Evolutionary conservation across 23 tunicate species (phyloP), one percentile per base, ranked within the genome.

Genomic region (Trididemnum nubilum): DNA sequence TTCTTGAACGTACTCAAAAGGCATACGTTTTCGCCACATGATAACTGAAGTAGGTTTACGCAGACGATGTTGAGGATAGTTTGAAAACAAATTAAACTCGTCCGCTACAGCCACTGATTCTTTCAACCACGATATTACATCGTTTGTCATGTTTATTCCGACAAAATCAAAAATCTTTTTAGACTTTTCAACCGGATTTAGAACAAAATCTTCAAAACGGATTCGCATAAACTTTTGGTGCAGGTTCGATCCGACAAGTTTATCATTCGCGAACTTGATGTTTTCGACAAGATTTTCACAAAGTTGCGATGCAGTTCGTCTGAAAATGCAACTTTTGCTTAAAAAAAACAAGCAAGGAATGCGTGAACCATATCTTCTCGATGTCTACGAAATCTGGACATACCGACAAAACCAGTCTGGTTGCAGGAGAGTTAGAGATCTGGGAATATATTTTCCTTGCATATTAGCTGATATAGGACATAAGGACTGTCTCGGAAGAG

Each of bases 201-300:
- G 12, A 36, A 36, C 58, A 74, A 74, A 74, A 25, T 74, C 79
- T 25, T 74, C 79, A n/a, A 34, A 39, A 28, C 79, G 25, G n/a
- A 74, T 74, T 36, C 79, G 61, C 79, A 36, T 21, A 38, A 28
- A 74, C 22, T 37, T 74, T 15, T 74, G 29, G 12, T 27, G 15
- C 26, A 39, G 61, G 23, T 22, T 5, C 25, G 50, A 26, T 3
- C 28, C 22, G 34, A 18, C 26, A 18, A 78, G 3, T 25, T 34
- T 37, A 71, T 60, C 64, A 24, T 76, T 37, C 1, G 49, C 82
- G 27, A 33, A 60, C 22, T 40, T 59, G 51, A 78, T 60, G 71
- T 78, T 78, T 0, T 30, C 31, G 5, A 23, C 64, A 28, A 78
- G 70, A 26, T 58, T 50, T 31, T 31, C 66, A 37, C 82, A 78